A percentile compares a stretch with the other conserved stretches of the same genome.
Conservation (phyloP, 2,888 invertebrate species). For the Lutraria lutraria region DNA sequence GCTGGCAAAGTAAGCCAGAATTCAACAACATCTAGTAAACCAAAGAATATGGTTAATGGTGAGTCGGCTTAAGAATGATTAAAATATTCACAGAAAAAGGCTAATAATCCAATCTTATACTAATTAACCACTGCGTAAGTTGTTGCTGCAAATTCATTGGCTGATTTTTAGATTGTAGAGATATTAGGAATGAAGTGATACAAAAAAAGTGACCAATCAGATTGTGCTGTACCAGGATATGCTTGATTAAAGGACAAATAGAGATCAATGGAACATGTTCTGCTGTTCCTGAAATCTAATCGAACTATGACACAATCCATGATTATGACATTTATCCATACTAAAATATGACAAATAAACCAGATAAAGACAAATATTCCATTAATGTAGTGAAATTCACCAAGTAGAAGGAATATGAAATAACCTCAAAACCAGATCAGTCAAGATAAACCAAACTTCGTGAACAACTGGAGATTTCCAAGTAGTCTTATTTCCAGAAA, state of each 20-base stretch:
- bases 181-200: conserved; percentile 25
- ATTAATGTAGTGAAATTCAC: conserved; percentile 10
- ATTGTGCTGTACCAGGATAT: conserved; percentile 36
- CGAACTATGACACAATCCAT: conserved; percentile 37
- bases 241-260: conserved; percentile 25
- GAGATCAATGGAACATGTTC: conserved; percentile 38
- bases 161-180: conserved; percentile 43
- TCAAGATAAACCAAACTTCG: not conserved
- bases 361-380: conserved; percentile 8
- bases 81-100: not conserved
- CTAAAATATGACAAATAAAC: conserved; percentile 24
- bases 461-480: not conserved
- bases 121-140: conserved; percentile 27
- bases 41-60: conserved; percentile 12
- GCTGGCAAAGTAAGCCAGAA: conserved; percentile 72
- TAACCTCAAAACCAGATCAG: not conserved
- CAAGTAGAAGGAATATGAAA: not conserved
- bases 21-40: conserved; percentile 58
- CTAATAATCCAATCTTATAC: conserved; percentile 25
- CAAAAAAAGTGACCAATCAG: conserved; percentile 30
- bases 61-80: not conserved
- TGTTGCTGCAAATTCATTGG: conserved; percentile 39
- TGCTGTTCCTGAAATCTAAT: conserved; percentile 17
- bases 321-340: conserved; percentile 37
- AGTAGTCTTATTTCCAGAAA: not conserved